Percentiles rank a stretch among this genome's conserved stretches.
Evolutionary conservation across 1,140 invertebrate genomes (phyloP).

Genomic region (Gonatopus flavifemur): DNA sequence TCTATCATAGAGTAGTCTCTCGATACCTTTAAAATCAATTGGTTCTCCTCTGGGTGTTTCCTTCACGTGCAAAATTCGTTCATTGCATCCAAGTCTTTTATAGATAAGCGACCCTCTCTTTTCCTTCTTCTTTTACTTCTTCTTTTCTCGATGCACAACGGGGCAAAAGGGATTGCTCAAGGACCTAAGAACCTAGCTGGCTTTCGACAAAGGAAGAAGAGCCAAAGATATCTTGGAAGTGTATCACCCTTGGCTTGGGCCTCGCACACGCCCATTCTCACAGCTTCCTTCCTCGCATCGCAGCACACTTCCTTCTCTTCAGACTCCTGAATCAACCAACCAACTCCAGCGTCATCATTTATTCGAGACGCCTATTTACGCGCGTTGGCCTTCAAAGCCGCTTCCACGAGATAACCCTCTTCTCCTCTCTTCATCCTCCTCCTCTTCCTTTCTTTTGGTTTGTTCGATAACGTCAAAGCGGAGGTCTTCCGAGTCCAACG

Average conservation of each 20-base stretch:
- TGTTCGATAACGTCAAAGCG: constrained; percentile 46
- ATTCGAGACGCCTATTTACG: constrained; percentile 49
- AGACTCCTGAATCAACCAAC: not conserved
- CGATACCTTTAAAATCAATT: too few species aligned
- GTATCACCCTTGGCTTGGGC: too few species aligned
- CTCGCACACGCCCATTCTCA: too few species aligned
- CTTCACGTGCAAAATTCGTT: too few species aligned
- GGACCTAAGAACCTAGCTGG: constrained; percentile 13
- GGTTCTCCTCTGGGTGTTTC: too few species aligned
- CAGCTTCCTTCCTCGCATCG: not conserved
- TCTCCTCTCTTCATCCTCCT: too few species aligned
- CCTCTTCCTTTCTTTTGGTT: too few species aligned
- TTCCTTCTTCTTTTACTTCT: not conserved
- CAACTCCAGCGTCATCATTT: constrained; percentile 38
- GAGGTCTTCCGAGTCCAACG: constrained; percentile 19
- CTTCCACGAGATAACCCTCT: constrained; percentile 45
- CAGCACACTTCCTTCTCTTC: not conserved
- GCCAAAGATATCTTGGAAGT: constrained; percentile 29
- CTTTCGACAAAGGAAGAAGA: constrained; percentile 26
- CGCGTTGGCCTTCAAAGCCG: constrained; percentile 44
- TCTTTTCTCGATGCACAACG: not conserved
- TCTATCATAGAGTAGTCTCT: not conserved
- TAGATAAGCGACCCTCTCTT: constrained; percentile 1
- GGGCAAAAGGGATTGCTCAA: constrained; percentile 10
- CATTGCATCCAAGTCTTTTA: too few species aligned